Evolutionary conservation across 2,113 vertebrate species (phyloP), one percentile per base, ranked within the genome.

Genomic region (Garra rufa): DNA sequence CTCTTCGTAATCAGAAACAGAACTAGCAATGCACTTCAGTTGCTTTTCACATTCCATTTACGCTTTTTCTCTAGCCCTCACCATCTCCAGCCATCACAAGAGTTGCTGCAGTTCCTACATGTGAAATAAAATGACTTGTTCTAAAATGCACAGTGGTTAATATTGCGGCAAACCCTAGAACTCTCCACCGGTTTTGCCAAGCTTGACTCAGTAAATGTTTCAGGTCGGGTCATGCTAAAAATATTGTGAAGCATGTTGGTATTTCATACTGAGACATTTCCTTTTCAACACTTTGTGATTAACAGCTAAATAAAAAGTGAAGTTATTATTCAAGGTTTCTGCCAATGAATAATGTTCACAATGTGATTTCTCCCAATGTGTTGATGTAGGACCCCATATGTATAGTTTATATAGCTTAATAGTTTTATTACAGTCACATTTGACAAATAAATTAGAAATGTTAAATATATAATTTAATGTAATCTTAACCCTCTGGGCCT

Each of bases 1-100:
- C 63, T 67, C 83, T 44, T 24, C 59, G 41, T 83, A 84, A 91
- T 87, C 73, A 70, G 48, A 89, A 85, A 57, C 89, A 77, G 80
- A 59, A 79, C 28, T 17, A 28, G 19, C 6, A 2, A 28, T 57
- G 21, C 17, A 10, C 75, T 52, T 57, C 50, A 21, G 50, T n/a
- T 21, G 50, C 50, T 55, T 55, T 55, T 57, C 76, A 43, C 52
- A 77, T 77, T 77, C 52, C 76, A 11, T 11, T 46, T 13, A 10
- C 44, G 21, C 69, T 44, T 24, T 6, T 41, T 10, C 65, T 41
- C 19, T 0, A 41, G 5, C 9, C 19, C 74, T 55, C 74, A n/a
- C 28, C 1, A 13, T 50, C 48, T 38, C 48, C 26, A 6, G 14
- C 48, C 46, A 6, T 46, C 34, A 15, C 2, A 38, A 43, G 21